phyloP scores from a whole-genome alignment of 2,888 invertebrate species.

The Tipula unca region DNA sequence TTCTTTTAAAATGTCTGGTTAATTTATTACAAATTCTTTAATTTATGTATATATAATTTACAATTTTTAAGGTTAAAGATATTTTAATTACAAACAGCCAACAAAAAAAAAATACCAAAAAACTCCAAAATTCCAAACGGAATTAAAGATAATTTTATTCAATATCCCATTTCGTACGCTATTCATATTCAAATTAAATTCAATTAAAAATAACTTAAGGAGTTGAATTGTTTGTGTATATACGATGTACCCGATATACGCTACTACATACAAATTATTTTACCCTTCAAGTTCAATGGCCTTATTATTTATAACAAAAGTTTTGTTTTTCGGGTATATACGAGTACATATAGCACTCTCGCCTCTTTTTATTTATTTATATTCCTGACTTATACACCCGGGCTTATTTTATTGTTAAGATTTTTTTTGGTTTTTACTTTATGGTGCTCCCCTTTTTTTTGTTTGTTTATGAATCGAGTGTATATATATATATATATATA shows the following conservation, averaged over 20 bases:
- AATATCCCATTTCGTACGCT: not conserved
- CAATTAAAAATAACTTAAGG: conserved; percentile 14
- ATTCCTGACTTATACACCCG: not conserved
- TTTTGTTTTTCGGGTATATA: not conserved
- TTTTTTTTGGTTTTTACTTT: not conserved
- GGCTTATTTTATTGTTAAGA: conserved; percentile 8
- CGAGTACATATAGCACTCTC: not conserved
- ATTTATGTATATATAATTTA: not conserved
- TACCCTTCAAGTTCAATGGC: conserved; percentile 14
- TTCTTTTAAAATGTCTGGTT: conserved; percentile 4
- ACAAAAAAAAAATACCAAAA: not conserved
- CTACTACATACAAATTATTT: not conserved
- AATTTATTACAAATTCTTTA: not conserved
- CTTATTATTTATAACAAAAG: not conserved
- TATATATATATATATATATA: not conserved
- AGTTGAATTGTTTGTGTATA: not conserved
- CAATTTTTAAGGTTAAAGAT: not conserved
- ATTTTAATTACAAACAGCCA: conserved; percentile 14
- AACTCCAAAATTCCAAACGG: not conserved
- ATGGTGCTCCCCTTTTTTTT: not conserved
- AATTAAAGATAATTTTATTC: conserved; percentile 8
- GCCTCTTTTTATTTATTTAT: not conserved
- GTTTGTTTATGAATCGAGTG: not conserved
- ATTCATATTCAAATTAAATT: conserved; percentile 14
- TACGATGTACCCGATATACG: too few species aligned